phyloP scores from a whole-genome alignment of 2,113 vertebrate species.

The Rhinoderma darwinii region DNA sequence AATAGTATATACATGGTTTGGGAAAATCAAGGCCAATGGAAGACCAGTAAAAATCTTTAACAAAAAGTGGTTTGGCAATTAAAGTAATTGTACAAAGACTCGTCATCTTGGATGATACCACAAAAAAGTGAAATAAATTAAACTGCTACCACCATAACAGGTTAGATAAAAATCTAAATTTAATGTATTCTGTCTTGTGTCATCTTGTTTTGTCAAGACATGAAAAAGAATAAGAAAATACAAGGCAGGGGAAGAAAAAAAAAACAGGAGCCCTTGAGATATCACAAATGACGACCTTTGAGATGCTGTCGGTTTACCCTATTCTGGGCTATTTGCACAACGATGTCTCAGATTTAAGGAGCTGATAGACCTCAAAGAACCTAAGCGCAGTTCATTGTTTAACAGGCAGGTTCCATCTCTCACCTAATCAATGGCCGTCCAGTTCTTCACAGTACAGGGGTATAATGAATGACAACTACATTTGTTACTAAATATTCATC shows the following conservation, averaged over 20 bases:
- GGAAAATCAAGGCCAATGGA: slow-evolving; percentile 73
- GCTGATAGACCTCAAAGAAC: slow-evolving; percentile 79
- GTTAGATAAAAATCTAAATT: slow-evolving; percentile 88
- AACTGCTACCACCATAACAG: slow-evolving; percentile 79
- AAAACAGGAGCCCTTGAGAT: slow-evolving; percentile 86
- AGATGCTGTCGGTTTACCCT: slow-evolving; percentile 92
- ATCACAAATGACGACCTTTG: slow-evolving; percentile 85
- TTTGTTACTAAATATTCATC: slow-evolving; percentile 61
- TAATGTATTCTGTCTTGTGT: slow-evolving; percentile 90
- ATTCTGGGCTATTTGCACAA: slow-evolving; percentile 86
- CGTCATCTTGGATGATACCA: slow-evolving; percentile 70
- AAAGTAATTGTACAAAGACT: slow-evolving; percentile 77
- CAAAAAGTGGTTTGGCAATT: slow-evolving; percentile 76
- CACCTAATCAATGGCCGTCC: slow-evolving; percentile 68
- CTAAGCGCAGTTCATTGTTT: slow-evolving; percentile 62
- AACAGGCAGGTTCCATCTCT: slow-evolving; percentile 62
- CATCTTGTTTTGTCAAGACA: slow-evolving; percentile 94
- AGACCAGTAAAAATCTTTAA: slow-evolving; percentile 65
- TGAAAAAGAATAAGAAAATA: slow-evolving; percentile 96
- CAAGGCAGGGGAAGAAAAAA: slow-evolving; percentile 66
- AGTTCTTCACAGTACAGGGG: slow-evolving; percentile 56
- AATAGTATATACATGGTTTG: neutral
- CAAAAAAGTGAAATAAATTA: slow-evolving; percentile 72
- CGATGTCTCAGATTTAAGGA: slow-evolving; percentile 80
- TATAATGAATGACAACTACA: slow-evolving; percentile 59